Percentiles rank a stretch among this genome's conserved stretches.
Conservation (phyloP, 2,113 vertebrate species). For the Odocoileus hemionus region DNA sequence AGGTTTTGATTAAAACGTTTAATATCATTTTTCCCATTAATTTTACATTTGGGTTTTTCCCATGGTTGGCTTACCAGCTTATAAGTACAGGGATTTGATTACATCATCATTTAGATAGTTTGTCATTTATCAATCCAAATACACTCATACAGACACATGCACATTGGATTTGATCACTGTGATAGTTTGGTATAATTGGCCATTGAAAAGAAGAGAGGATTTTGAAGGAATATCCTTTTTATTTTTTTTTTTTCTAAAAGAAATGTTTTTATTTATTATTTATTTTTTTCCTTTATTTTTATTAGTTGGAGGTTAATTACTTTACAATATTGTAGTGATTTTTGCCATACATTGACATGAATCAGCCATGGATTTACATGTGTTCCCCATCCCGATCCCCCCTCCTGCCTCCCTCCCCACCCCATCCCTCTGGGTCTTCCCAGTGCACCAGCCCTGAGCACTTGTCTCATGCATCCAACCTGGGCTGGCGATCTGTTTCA, state of each 20-base stretch:
- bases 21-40: conserved; percentile 48
- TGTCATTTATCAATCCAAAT: not conserved
- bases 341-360: too few relatives aligned
- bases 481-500: too few relatives aligned
- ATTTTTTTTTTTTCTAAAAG: not conserved
- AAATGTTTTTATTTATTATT: too few relatives aligned
- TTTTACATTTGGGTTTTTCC: conserved; percentile 65
- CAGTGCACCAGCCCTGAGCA: too few relatives aligned
- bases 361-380: too few relatives aligned
- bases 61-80: conserved; percentile 40
- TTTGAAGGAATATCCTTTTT: not conserved
- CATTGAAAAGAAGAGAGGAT: not conserved
- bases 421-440: too few relatives aligned
- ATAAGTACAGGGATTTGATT: conserved; percentile 50
- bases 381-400: too few relatives aligned
- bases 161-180: conserved; percentile 37
- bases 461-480: too few relatives aligned
- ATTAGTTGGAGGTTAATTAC: too few relatives aligned
- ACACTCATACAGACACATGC: not conserved
- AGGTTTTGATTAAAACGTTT: not conserved
- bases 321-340: too few relatives aligned
- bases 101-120: conserved; percentile 28
- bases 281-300: too few relatives aligned
- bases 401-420: too few relatives aligned
- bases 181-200: not conserved